Evolutionary conservation across 2,888 invertebrate genomes (phyloP).

Genomic region (Coecobrya sp.): DNA sequence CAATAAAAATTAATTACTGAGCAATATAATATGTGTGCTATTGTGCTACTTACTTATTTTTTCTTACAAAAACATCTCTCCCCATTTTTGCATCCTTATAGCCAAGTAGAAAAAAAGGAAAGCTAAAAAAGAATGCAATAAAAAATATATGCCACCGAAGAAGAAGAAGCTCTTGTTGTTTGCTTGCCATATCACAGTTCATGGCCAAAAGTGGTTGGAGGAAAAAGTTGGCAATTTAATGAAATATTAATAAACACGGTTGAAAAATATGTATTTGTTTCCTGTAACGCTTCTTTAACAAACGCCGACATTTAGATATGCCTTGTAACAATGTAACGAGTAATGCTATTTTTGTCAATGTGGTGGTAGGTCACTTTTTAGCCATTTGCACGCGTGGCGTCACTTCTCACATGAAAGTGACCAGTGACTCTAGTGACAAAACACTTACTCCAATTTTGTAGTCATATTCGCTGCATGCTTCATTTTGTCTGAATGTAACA

Average conservation of each 20-base stretch:
- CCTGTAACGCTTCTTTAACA: conserved; percentile 2
- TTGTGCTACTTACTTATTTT: conserved; percentile 52
- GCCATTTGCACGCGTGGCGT: not conserved
- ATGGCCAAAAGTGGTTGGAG: not conserved
- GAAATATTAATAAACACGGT: conserved; percentile 36
- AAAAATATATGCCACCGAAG: conserved; percentile 32
- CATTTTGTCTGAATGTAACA: not conserved
- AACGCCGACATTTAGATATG: not conserved
- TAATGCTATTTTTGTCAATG: not conserved
- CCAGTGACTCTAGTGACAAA: not conserved
- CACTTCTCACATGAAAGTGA: not conserved
- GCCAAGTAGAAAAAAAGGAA: conserved; percentile 17
- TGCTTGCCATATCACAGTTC: conserved; percentile 4
- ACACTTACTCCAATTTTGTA: not conserved
- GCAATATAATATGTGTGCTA: not conserved
- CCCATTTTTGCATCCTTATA: not conserved
- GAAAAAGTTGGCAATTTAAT: conserved; percentile 56
- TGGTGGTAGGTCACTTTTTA: not conserved
- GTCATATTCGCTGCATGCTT: too few relatives aligned
- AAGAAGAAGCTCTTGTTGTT: not conserved
- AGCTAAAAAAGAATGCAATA: not conserved
- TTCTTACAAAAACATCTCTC: conserved; percentile 12
- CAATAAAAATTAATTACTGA: conserved; percentile 64
- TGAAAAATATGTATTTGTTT: conserved; percentile 15
- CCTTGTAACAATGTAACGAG: not conserved